phyloP scores from a whole-genome alignment of 2,888 invertebrate species.

The Ennomos fuscantarius region DNA sequence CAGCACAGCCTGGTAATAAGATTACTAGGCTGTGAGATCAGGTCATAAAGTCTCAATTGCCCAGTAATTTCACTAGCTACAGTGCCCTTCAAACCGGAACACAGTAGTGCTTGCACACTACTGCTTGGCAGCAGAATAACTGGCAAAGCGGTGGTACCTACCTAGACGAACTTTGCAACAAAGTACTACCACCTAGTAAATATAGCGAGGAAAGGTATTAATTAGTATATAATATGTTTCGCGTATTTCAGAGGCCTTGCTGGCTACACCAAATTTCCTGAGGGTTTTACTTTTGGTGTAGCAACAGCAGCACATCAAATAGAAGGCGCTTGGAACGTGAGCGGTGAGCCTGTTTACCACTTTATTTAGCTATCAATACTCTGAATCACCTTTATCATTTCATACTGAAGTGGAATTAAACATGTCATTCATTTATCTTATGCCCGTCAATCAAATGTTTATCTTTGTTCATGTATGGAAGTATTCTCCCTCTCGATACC shows the following conservation, averaged over 20 bases:
- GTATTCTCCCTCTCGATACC: constrained; percentile 4
- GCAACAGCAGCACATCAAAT: constrained; percentile 86
- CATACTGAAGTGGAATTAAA: constrained; percentile 22
- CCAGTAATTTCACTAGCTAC: too few relatives aligned
- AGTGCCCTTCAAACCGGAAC: too few relatives aligned
- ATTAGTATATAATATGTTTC: too few relatives aligned
- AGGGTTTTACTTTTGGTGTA: constrained; percentile 78
- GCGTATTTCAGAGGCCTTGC: constrained; percentile 53
- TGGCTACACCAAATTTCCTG: constrained; percentile 75
- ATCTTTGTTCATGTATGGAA: constrained; percentile 28
- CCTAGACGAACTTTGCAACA: too few relatives aligned
- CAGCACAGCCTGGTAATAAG: too few relatives aligned
- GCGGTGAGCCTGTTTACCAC: constrained; percentile 70
- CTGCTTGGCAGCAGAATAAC: too few relatives aligned
- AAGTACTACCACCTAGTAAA: too few relatives aligned
- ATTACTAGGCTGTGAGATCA: too few relatives aligned
- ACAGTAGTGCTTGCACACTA: too few relatives aligned
- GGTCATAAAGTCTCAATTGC: too few relatives aligned
- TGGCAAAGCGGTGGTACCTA: too few relatives aligned
- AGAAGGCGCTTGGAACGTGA: constrained; percentile 87
- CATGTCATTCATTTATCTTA: constrained; percentile 27
- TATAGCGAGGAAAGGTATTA: too few relatives aligned
- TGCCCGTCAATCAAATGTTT: constrained; percentile 27
- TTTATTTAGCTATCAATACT: constrained; percentile 12
- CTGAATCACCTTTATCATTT: constrained; percentile 18